Conservation (phyloP, 2,888 invertebrate genomes). For the Scotopteryx bipunctaria region DNA sequence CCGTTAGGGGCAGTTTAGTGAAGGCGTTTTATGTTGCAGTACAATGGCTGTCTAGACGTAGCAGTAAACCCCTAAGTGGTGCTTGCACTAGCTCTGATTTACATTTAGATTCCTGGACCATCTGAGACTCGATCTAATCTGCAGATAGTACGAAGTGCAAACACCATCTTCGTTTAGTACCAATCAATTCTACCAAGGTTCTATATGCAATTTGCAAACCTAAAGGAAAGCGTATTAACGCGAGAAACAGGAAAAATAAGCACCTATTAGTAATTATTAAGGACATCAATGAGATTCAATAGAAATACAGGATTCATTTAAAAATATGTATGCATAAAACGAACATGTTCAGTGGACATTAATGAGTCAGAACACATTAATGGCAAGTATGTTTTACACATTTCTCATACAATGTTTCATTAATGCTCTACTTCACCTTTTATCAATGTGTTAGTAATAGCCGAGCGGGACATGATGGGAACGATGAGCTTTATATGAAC, state of each 20-base stretch:
- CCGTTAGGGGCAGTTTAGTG: conserved; percentile 30
- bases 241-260: too few relatives aligned
- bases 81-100: conserved; percentile 32
- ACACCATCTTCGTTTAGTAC: conserved; percentile 18
- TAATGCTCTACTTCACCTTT: not conserved
- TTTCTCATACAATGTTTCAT: not conserved
- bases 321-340: too few relatives aligned
- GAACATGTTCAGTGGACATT: too few relatives aligned
- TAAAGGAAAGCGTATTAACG: too few relatives aligned
- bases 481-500: too few relatives aligned
- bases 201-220: not conserved
- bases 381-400: not conserved
- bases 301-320: too few relatives aligned
- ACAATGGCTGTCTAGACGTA: conserved; percentile 46
- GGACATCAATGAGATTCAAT: too few relatives aligned
- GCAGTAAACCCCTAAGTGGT: conserved; percentile 25
- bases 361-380: too few relatives aligned
- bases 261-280: too few relatives aligned
- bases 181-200: conserved; percentile 7
- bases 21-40: conserved; percentile 33
- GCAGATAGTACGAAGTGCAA: conserved; percentile 16
- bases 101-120: conserved; percentile 30
- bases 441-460: not conserved
- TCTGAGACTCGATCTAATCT: conserved; percentile 28
- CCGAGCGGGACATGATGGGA: not conserved